Conservation (phyloP, 2,113 vertebrate species). For the Crotalus tigris region DNA sequence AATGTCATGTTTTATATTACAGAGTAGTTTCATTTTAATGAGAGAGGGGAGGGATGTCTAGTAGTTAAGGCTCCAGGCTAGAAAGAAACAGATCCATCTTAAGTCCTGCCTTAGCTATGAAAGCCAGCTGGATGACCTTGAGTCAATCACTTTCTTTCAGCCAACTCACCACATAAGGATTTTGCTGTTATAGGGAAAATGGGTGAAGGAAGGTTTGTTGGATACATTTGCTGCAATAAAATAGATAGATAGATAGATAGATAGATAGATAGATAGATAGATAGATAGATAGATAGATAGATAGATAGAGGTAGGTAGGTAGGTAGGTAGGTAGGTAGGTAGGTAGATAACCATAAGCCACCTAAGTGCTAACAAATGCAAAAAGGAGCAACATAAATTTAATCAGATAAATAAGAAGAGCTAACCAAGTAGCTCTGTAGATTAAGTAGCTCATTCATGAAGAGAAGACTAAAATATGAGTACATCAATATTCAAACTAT, state of each 20-base stretch:
- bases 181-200: background rate
- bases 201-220: background rate
- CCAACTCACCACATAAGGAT: background rate
- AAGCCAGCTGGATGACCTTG: too few species aligned
- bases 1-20: background rate
- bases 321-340: too few species aligned
- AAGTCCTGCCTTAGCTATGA: too few species aligned
- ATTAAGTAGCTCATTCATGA: background rate
- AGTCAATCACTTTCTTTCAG: background rate
- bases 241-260: too few species aligned
- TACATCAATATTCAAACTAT: background rate
- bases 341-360: background rate
- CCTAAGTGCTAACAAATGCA: background rate
- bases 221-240: background rate
- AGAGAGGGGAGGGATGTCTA: background rate
- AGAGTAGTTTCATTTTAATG: background rate
- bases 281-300: too few species aligned
- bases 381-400: background rate
- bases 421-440: background rate
- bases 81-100: too few species aligned
- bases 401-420: background rate
- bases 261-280: too few species aligned
- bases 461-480: background rate
- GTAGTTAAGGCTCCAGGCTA: too few species aligned
- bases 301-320: too few species aligned